Evolutionary conservation across 2,797 vertebrate genomes (phyloP).

Genomic region (Sebastes hopkinsi): DNA sequence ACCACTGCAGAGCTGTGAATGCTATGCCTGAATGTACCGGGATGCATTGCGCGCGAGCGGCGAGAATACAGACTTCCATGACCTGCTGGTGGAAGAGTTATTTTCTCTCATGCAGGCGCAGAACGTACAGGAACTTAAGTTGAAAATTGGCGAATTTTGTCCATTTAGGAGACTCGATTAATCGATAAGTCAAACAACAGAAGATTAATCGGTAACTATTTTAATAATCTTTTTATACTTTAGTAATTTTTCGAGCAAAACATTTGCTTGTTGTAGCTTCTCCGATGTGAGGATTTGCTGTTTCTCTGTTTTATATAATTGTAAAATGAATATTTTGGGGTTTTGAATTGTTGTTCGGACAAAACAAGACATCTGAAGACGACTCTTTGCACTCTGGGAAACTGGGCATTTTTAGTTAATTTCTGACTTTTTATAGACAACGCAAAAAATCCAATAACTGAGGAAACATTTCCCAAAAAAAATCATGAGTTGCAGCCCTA

Average conservation of each 20-base stretch:
- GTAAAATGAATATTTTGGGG: background rate
- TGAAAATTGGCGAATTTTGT: rapidly evolving
- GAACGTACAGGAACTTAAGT: too few relatives aligned
- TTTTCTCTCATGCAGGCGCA: too few relatives aligned
- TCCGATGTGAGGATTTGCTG: background rate
- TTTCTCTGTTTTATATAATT: background rate
- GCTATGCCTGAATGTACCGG: too few relatives aligned
- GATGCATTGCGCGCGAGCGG: too few relatives aligned
- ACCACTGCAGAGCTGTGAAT: rapidly evolving
- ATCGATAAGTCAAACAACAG: background rate
- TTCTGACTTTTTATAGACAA: background rate
- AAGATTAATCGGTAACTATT: background rate
- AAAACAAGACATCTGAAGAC: background rate
- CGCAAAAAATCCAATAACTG: background rate
- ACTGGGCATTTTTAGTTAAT: background rate
- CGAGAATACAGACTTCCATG: too few relatives aligned
- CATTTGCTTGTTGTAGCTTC: background rate
- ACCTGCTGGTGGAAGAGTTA: too few relatives aligned
- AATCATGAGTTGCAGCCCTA: background rate
- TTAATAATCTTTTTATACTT: background rate
- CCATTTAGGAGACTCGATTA: background rate
- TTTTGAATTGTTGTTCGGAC: background rate
- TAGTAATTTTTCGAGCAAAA: background rate
- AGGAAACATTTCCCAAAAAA: background rate
- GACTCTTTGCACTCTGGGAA: background rate